Evolutionary conservation across 2,113 vertebrate species (phyloP), one percentile per base, ranked within the genome.

Genomic region (Orycteropus afer): DNA sequence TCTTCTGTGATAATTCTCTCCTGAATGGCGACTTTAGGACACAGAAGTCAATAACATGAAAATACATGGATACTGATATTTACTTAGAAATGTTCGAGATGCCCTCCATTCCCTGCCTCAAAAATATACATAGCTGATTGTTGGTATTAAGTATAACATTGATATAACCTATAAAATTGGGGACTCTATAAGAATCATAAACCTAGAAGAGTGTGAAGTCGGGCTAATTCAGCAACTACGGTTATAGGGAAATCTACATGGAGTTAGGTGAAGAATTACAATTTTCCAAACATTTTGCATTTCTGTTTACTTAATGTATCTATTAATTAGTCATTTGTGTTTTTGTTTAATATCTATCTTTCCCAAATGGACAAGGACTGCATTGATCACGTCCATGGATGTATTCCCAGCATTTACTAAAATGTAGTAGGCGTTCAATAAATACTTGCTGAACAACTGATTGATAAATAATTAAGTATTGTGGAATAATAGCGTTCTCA

Each of bases 21-120:
- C 55, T 95, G 65, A 94, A 93, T 49, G 77, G 40, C 4, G 85
- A 82, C 29, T 93, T 87, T 49, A 95, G 57, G 32, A 79, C 14
- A 37, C 79, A 59, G 57, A 94, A 61, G 13, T 37, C 12, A 94
- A 40, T 59, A 78, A 27, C 29, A 90, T 32, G 11, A 84, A 87
- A 85, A 89, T 65, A 73, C 0, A 86, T 9, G 81, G 29, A 42
- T 51, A 57, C 0, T 11, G 61, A 71, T n/a, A 65, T 82, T 79
- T 77, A 74, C 74, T 73, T 85, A 71, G 22, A 82, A 53, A 85
- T 74, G 27, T 80, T n/a, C 32, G 77, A 82, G 85, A 69, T 94
- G 13, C 32, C 51, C 22, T 84, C 40, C 7, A 73, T 59, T n/a
- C 15, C 37, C 10, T 81, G 15, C 10, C 47, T 74, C 69, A 77